Evolutionary conservation across 2,113 vertebrate species (phyloP).

Genomic region (Corythaeola cristata): DNA sequence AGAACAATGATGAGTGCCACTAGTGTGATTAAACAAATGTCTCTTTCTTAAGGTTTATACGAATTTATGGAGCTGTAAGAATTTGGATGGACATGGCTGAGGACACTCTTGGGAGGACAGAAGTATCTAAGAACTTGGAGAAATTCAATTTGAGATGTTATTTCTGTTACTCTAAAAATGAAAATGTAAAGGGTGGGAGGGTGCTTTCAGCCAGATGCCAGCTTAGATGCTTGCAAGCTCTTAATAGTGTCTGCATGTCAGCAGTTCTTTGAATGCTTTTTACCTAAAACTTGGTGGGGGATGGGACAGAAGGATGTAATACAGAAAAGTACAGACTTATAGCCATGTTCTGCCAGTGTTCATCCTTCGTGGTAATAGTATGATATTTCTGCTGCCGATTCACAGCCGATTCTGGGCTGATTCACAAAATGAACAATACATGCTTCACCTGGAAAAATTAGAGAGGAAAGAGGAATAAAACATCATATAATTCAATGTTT

Average conservation of each 20-base stretch:
- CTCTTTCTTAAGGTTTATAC: neutral
- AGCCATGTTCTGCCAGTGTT: neutral
- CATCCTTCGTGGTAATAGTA: neutral
- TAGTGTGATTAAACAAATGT: neutral
- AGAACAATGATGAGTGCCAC: neutral
- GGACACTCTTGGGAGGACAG: neutral
- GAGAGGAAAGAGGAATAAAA: neutral
- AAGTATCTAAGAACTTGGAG: neutral
- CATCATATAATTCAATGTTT: neutral
- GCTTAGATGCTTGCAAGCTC: neutral
- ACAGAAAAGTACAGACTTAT: neutral
- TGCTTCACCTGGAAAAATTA: neutral
- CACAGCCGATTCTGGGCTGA: neutral
- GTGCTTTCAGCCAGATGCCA: neutral
- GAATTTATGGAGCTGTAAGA: neutral
- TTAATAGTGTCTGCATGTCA: neutral
- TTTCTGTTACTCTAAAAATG: neutral
- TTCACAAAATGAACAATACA: neutral
- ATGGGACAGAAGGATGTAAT: neutral
- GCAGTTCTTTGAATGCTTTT: neutral
- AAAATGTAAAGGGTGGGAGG: neutral
- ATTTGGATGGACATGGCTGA: neutral
- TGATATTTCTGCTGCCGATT: neutral
- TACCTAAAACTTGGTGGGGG: neutral
- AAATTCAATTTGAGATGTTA: neutral